These are phyloP conservation scores for Coreoperca whiteheadi DNA, from an alignment of 2,113 vertebrate species.

Conservation along the genomic window DNA sequence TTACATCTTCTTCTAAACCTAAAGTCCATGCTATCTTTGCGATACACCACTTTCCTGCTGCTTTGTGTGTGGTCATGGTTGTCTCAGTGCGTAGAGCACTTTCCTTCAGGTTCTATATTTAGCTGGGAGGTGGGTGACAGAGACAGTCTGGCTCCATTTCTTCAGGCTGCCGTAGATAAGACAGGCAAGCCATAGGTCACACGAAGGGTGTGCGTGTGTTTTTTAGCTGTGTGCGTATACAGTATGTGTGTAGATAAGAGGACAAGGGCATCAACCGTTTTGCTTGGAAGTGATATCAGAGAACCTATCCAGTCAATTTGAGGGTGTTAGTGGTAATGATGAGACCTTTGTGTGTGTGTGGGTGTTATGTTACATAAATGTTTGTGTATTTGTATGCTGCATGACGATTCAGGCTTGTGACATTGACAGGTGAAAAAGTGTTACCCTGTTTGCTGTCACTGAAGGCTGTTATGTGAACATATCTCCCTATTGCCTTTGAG, in stretches of 20 bases:
- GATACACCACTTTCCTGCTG: constrained; percentile 33
- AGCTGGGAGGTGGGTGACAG: constrained; percentile 67
- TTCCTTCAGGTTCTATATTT: constrained; percentile 70
- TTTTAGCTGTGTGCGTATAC: constrained; percentile 2
- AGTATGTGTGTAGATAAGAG: constrained; percentile 31
- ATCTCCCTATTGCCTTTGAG: constrained; percentile 1
- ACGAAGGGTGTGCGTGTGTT: constrained; percentile 35
- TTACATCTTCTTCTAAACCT: constrained; percentile 47
- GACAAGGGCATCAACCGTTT: constrained; percentile 43
- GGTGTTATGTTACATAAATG: not conserved
- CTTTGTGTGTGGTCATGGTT: constrained; percentile 65
- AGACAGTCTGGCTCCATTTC: constrained; percentile 74
- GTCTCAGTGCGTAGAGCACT: constrained; percentile 58
- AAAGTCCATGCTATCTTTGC: constrained; percentile 34
- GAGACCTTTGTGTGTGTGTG: constrained; percentile 2
- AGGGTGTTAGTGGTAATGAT: constrained; percentile 48
- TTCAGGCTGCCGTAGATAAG: constrained; percentile 67
- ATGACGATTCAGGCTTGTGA: constrained; percentile 31
- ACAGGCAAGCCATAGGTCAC: constrained; percentile 62
- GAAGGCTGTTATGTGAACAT: not conserved
- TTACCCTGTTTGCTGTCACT: not conserved
- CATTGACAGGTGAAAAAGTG: constrained; percentile 12
- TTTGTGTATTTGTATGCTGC: not conserved
- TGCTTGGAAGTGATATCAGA: constrained; percentile 47
- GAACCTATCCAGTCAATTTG: constrained; percentile 48